Conservation (phyloP, 2,113 vertebrate species). For the Aspidoscelis tigris region DNA sequence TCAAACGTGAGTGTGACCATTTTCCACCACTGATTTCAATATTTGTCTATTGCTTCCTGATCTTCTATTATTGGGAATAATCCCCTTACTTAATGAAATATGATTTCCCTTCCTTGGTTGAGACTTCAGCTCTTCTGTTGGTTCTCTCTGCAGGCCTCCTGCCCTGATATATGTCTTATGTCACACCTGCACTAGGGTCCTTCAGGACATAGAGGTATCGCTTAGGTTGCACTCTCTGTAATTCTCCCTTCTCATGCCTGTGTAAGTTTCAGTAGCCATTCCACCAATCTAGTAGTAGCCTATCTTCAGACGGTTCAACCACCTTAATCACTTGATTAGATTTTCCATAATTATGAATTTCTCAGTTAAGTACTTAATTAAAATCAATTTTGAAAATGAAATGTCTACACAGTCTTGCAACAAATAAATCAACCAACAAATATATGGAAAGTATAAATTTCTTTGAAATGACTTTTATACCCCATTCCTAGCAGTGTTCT, state of each 20-base stretch:
- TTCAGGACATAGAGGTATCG: too few species aligned
- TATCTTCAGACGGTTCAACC: background rate
- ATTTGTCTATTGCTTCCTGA: too few species aligned
- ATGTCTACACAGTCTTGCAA: too few species aligned
- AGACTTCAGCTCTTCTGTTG: too few species aligned
- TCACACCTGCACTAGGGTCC: too few species aligned
- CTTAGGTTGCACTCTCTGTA: background rate
- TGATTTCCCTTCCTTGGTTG: too few species aligned
- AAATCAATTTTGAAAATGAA: conserved; percentile 40
- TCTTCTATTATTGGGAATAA: too few species aligned
- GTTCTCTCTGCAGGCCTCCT: too few species aligned
- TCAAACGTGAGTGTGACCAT: too few species aligned
- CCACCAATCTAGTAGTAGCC: background rate
- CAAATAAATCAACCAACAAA: background rate
- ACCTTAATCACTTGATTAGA: background rate
- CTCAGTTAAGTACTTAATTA: background rate
- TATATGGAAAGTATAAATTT: background rate
- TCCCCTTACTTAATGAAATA: too few species aligned
- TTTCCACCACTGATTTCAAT: too few species aligned
- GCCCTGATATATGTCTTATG: too few species aligned
- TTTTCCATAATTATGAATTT: background rate
- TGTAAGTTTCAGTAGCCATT: background rate
- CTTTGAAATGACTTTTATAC: background rate
- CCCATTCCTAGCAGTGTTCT: background rate
- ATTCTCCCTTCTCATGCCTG: background rate